Evolutionary conservation across 2,797 vertebrate species (phyloP), one percentile per base, ranked within the genome.

Genomic region (Hydrocynus forskahlii): DNA sequence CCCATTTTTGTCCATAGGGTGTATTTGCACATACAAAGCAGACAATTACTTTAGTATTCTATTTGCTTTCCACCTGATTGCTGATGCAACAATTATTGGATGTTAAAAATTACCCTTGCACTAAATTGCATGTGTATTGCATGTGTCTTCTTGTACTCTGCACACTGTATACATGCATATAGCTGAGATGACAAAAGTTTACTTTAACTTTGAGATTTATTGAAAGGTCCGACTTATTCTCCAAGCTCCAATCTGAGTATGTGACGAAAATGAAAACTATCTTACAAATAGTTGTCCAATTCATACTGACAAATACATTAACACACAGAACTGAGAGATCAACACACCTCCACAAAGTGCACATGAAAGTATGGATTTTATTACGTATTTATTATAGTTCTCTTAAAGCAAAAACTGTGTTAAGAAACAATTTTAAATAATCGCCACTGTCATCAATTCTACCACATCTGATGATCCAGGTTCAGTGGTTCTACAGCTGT

Each of bases 331-430:
- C 14, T 60, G n/a, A 75, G 63, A n/a, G 62, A 69, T 66, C 59
- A 68, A 74, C 54, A 67, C 43, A 80, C 10, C 43, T 10, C 21
- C 38, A 64, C 48, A 57, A 71, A 1, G 2, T 84, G 76, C 86
- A 83, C 60, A 74, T 79, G 59, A 78, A 84, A 74, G 70, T 75
- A 78, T 70, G 77, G 80, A 81, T 82, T 87, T 84, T 75, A 87
- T 79, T 84, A 66, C 38, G 7, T 35, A 35, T 35, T 35, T 35
- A 35, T 35, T 35, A 35, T 35, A 35, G 35, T 35, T 35, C 45
- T 52, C 17, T 63, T 52, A 78, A 82, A 78, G 54, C 50, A 50
- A 76, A 80, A 69, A 48, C 40, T 64, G 67, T 52, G 48, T 21
- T 64, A 69, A 19, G 69, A 55, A 59, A 78, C 78, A 72, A 74